A percentile compares a stretch with the other conserved stretches of the same genome.
Evolutionary conservation across 2,797 vertebrate species (phyloP).

Genomic region (Cheirogaleus major): DNA sequence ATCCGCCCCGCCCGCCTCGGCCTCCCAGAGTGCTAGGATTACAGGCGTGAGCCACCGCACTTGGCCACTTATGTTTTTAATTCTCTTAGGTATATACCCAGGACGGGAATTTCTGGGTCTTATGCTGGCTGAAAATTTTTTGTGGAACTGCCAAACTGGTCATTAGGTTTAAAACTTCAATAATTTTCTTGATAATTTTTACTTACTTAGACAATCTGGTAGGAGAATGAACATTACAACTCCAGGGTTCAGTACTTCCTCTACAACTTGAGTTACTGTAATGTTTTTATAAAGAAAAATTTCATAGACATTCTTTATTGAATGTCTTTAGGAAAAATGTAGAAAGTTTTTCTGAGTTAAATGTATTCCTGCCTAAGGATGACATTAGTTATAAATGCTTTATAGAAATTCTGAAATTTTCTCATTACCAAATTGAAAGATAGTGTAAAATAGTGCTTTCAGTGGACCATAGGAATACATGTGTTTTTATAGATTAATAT

Average conservation of each 20-base stretch:
- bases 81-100: neutral
- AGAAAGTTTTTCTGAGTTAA: neutral
- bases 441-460: neutral
- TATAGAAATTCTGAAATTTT: neutral
- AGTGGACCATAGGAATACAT: neutral
- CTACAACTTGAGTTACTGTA: neutral
- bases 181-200: slow-evolving; percentile 34
- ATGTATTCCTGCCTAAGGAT: neutral
- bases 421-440: neutral
- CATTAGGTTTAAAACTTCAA: neutral
- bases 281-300: neutral
- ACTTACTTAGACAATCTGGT: neutral
- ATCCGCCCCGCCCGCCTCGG: too few relatives aligned
- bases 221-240: neutral
- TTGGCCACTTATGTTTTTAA: neutral
- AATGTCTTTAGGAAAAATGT: neutral
- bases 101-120: neutral
- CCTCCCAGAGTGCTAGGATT: too few relatives aligned
- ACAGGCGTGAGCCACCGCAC: too few relatives aligned
- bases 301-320: neutral
- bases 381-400: neutral
- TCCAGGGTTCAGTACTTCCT: neutral
- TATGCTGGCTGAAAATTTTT: neutral
- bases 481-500: neutral
- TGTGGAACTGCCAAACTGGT: neutral